Percentiles rank a stretch among this genome's conserved stretches.
phyloP scores from a whole-genome alignment of 1,140 invertebrate species.

The Drosophila neocordata region DNA sequence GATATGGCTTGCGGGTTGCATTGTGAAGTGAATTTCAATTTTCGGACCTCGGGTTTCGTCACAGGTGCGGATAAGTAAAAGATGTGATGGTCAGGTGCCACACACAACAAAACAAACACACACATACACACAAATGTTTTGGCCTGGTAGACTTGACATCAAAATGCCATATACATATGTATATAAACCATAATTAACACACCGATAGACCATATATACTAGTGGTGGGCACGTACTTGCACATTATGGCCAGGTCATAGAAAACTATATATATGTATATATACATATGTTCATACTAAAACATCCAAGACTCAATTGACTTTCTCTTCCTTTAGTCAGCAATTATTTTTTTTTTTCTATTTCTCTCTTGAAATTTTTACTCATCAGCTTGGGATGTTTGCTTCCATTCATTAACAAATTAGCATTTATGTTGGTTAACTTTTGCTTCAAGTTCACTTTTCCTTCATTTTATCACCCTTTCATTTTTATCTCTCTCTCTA shows the following conservation, averaged over 20 bases:
- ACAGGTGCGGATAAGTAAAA: slow-evolving; percentile 4
- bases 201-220: not conserved
- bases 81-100: slow-evolving; percentile 31
- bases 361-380: slow-evolving; percentile 1
- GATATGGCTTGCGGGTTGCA: slow-evolving; percentile 16
- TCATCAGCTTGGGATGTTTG: slow-evolving; percentile 27
- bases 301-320: not conserved
- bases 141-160: slow-evolving; percentile 62
- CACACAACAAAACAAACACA: slow-evolving; percentile 1
- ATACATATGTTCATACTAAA: too few relatives aligned
- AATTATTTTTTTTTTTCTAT: too few relatives aligned
- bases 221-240: not conserved
- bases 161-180: slow-evolving; percentile 46
- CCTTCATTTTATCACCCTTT: not conserved
- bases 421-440: slow-evolving; percentile 59
- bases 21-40: slow-evolving; percentile 53
- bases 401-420: slow-evolving; percentile 62
- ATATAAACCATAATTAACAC: slow-evolving; percentile 61
- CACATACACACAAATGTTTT: slow-evolving; percentile 7
- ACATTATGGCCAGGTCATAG: not conserved
- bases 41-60: slow-evolving; percentile 11
- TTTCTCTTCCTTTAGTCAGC: not conserved
- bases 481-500: slow-evolving; percentile 16
- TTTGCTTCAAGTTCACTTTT: slow-evolving; percentile 32
- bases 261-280: not conserved